Evolutionary conservation across 2,113 vertebrate genomes (phyloP).

Genomic region (Accipiter cooperii): DNA sequence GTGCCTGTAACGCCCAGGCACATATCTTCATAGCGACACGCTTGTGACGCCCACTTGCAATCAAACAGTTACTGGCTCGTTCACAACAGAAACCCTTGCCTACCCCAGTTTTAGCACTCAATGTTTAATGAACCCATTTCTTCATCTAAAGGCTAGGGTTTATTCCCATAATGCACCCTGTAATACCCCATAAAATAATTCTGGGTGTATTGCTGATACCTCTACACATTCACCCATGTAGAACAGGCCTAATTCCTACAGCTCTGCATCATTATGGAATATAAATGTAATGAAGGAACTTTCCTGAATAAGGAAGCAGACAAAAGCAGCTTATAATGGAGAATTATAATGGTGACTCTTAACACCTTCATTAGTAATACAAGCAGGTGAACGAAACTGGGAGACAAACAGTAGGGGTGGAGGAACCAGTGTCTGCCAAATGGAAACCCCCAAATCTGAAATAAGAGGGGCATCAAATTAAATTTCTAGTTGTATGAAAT

Average conservation of each 20-base stretch:
- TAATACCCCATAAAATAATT: not conserved
- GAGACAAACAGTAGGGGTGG: not conserved
- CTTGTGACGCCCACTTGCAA: not conserved
- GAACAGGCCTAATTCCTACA: not conserved
- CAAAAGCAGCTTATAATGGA: not conserved
- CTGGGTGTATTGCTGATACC: not conserved
- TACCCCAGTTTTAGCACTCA: not conserved
- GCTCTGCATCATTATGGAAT: not conserved
- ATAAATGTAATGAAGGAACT: not conserved
- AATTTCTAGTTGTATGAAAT: not conserved
- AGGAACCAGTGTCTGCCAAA: not conserved
- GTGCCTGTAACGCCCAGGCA: not conserved
- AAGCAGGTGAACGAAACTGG: not conserved
- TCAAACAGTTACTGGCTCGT: not conserved
- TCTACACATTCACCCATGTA: not conserved
- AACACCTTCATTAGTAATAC: not conserved
- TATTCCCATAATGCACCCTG: not conserved
- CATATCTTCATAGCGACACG: accelerated
- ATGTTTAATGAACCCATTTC: not conserved
- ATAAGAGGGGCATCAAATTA: not conserved
- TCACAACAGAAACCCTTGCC: not conserved
- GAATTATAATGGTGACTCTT: not conserved
- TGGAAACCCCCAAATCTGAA: not conserved
- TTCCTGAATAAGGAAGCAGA: not conserved
- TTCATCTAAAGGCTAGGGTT: not conserved